These are phyloP conservation scores for Microtus oregoni DNA, from an alignment of 2,113 vertebrate genomes.

Conservation along the genomic window DNA sequence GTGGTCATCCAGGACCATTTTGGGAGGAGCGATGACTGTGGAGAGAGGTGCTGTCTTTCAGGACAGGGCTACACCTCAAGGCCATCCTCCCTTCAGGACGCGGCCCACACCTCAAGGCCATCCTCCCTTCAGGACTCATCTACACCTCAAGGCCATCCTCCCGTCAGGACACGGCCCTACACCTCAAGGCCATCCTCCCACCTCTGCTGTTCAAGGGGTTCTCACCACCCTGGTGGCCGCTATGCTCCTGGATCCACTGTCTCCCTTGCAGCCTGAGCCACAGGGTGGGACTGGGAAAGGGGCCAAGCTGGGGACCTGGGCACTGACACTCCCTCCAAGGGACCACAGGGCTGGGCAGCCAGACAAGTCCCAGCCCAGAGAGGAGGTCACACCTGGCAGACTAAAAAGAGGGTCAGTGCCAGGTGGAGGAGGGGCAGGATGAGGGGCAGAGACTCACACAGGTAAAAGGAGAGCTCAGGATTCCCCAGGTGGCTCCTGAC, in stretches of 20 bases:
- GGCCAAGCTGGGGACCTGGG: neutral
- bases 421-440: neutral
- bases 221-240: neutral
- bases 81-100: neutral
- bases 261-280: neutral
- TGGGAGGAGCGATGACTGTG: conserved; percentile 89
- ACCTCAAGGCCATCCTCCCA: neutral
- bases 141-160: neutral
- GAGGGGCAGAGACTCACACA: conserved; percentile 91
- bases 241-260: neutral
- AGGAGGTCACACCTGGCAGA: neutral
- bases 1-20: conserved; percentile 84
- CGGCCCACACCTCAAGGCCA: neutral
- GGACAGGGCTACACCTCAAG: neutral
- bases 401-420: neutral
- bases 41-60: conserved; percentile 71
- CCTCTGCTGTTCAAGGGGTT: neutral
- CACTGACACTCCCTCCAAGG: neutral
- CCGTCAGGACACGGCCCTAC: accelerated
- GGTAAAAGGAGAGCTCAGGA: conserved; percentile 90
- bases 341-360: neutral
- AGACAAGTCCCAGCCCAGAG: neutral
- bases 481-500: conserved; percentile 92
- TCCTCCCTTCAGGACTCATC: no score
- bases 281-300: neutral